Percentiles rank a stretch among this genome's conserved stretches.
Conservation (phyloP, 2,113 vertebrate genomes). For the Struthidea cinerea region DNA sequence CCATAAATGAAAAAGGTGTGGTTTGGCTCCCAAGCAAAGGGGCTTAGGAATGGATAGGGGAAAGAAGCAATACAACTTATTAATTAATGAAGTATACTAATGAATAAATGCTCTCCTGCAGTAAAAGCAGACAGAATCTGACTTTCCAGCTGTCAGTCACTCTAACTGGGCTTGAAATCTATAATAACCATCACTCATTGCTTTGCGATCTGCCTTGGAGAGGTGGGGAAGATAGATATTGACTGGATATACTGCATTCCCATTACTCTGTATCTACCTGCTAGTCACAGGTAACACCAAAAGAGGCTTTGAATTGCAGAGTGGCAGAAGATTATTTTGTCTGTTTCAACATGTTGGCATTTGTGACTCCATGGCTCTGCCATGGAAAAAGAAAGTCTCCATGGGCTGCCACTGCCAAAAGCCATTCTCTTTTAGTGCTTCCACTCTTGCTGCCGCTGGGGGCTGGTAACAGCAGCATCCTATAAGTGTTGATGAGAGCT, state of each 20-base stretch:
- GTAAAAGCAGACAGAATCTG: not conserved
- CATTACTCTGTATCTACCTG: not conserved
- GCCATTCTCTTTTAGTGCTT: not conserved
- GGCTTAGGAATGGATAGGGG: not conserved
- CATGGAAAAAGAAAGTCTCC: not conserved
- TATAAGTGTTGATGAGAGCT: not conserved
- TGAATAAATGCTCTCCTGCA: not conserved
- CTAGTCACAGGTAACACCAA: not conserved
- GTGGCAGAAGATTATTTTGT: not conserved
- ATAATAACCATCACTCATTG: not conserved
- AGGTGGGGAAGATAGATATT: not conserved
- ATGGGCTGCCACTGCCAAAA: not conserved
- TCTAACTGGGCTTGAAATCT: not conserved
- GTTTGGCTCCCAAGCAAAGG: not conserved
- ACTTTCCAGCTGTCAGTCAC: not conserved
- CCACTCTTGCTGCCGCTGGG: not conserved
- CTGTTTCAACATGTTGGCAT: not conserved
- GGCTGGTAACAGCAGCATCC: not conserved
- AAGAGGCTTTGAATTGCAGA: not conserved
- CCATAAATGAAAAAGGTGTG: not conserved
- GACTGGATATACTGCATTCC: not conserved
- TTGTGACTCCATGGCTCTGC: not conserved
- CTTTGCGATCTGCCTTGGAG: not conserved
- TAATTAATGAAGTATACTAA: not conserved
- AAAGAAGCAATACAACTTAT: not conserved